A percentile compares a stretch with the other conserved stretches of the same genome.
Conservation (phyloP, 2,797 vertebrate genomes). For the Neosilurus mollespiculum region DNA sequence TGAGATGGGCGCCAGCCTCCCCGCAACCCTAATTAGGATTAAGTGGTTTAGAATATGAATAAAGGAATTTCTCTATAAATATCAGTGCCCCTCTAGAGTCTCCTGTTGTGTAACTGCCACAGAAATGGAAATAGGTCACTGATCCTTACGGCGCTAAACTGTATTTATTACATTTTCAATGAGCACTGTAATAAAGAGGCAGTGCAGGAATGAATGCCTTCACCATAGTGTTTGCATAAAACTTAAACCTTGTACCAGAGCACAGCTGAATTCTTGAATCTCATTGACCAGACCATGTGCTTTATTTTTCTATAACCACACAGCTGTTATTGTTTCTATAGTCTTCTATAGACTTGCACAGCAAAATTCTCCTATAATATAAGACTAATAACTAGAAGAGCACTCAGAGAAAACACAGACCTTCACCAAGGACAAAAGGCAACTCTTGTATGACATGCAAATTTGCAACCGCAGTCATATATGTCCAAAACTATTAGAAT, state of each 20-base stretch:
- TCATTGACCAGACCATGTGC: background rate
- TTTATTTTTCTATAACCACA: background rate
- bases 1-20: no score
- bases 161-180: slow-evolving; percentile 17
- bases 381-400: background rate
- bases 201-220: slow-evolving; percentile 1
- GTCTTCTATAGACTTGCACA: background rate
- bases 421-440: no score
- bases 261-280: background rate
- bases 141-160: background rate
- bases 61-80: no score
- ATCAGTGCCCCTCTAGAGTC: background rate
- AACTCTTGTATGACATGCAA: no score
- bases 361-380: background rate
- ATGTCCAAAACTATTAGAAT: no score
- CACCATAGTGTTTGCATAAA: background rate
- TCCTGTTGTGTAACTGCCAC: background rate
- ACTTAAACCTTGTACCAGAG: background rate
- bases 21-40: no score
- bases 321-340: background rate
- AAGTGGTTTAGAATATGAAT: no score
- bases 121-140: slow-evolving; percentile 3
- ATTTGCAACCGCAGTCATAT: no score
- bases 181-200: background rate
- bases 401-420: no score